A percentile compares a stretch with the other conserved stretches of the same genome.
Conservation (phyloP, 2,797 vertebrate species). For the Anas acuta region DNA sequence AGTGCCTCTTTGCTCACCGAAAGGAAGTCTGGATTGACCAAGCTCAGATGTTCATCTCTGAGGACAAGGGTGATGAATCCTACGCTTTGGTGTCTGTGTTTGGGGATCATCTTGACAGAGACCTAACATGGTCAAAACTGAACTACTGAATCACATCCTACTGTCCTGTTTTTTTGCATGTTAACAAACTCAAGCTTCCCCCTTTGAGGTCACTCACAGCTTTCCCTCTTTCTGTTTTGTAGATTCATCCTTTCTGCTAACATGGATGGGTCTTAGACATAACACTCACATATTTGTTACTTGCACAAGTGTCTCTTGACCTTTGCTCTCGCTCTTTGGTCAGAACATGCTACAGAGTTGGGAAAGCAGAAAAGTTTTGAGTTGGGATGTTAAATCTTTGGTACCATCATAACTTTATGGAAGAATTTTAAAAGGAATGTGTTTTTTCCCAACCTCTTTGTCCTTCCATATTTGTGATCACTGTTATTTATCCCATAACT, state of each 20-base stretch:
- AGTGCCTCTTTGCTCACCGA: constrained; percentile 27
- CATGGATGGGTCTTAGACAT: not conserved
- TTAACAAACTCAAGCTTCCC: not conserved
- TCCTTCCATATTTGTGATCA: not conserved
- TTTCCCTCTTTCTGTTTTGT: not conserved
- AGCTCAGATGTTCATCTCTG: constrained; percentile 42
- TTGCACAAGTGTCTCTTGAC: not conserved
- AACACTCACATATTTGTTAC: not conserved
- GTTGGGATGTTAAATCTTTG: not conserved
- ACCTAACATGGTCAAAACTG: not conserved
- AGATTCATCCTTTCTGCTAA: not conserved
- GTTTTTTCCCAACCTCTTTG: not conserved
- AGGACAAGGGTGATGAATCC: constrained; percentile 34
- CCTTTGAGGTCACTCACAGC: not conserved
- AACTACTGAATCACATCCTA: not conserved
- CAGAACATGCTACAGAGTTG: not conserved
- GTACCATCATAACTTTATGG: not conserved
- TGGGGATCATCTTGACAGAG: not conserved
- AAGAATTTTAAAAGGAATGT: not conserved
- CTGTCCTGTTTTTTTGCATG: not conserved
- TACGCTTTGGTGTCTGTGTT: not conserved
- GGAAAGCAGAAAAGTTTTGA: not conserved
- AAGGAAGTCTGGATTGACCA: constrained; percentile 39
- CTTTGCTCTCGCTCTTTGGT: not conserved
- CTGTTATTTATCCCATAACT: not conserved